Percentiles rank a stretch among this genome's conserved stretches.
phyloP scores from a whole-genome alignment of 2,797 vertebrate species.

The Spheniscus humboldti region DNA sequence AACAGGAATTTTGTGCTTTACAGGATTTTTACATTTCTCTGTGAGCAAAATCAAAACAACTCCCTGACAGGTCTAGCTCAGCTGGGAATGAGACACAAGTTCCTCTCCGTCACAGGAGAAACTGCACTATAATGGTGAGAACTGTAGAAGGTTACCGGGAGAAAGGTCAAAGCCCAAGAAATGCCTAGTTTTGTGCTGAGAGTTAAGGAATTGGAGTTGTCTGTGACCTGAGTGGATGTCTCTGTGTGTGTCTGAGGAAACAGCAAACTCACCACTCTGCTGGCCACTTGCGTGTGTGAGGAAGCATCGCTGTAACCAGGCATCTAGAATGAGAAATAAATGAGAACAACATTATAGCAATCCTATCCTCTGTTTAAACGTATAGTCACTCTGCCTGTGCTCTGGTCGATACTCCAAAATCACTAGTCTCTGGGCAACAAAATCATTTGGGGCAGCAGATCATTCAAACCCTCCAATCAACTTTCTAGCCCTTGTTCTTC shows the following conservation, averaged over 20 bases:
- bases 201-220: neutral
- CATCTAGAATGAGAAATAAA: neutral
- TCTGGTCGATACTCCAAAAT: neutral
- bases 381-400: neutral
- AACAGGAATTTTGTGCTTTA: neutral
- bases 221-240: accelerated
- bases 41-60: neutral
- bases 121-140: neutral
- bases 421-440: neutral
- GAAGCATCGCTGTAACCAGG: neutral
- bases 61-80: neutral
- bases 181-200: neutral
- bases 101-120: neutral
- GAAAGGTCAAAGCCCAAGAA: neutral
- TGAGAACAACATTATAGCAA: neutral
- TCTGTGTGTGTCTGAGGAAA: neutral
- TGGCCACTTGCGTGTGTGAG: neutral
- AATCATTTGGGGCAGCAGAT: neutral
- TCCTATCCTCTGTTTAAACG: neutral
- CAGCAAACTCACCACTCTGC: neutral
- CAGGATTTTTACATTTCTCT: neutral
- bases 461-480: neutral
- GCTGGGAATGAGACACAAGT: neutral
- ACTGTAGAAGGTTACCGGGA: neutral
- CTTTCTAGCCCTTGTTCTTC: neutral